Evolutionary conservation across 1,140 invertebrate species (phyloP).

Genomic region (Bombus breviceps): DNA sequence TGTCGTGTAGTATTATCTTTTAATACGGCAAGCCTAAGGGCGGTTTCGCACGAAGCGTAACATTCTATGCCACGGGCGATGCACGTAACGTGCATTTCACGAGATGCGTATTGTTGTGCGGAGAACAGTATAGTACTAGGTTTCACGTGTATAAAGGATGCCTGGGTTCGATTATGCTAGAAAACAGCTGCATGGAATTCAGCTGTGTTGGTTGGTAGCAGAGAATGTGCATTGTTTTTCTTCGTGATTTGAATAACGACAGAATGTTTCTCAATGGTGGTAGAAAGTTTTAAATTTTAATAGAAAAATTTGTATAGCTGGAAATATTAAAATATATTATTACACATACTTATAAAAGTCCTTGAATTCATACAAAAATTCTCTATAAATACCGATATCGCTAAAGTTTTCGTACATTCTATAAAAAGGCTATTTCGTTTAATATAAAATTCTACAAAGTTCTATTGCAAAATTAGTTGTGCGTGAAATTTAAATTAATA

Average conservation of each 20-base stretch:
- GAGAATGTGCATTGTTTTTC: background rate
- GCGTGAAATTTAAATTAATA: too few relatives aligned
- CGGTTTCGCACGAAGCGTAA: background rate
- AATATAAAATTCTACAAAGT: too few relatives aligned
- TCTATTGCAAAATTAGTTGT: too few relatives aligned
- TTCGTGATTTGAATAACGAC: background rate
- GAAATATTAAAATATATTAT: background rate
- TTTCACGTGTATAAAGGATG: background rate
- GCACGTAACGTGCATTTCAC: background rate
- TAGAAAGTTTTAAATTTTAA: background rate
- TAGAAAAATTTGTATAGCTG: background rate
- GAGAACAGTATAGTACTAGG: background rate
- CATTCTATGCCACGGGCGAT: background rate
- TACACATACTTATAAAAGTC: background rate
- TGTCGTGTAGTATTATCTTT: constrained; percentile 8
- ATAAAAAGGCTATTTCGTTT: too few relatives aligned
- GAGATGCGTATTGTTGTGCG: background rate
- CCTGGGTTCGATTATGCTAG: background rate
- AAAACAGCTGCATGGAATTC: background rate
- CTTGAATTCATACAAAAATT: too few relatives aligned
- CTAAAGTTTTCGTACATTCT: too few relatives aligned
- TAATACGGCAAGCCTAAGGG: background rate
- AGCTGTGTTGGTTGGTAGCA: background rate
- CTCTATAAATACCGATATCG: too few relatives aligned
- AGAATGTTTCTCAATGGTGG: background rate